Base-by-base conservation (phyloP, 2,113 vertebrate genomes). In the Murina feae region DNA sequence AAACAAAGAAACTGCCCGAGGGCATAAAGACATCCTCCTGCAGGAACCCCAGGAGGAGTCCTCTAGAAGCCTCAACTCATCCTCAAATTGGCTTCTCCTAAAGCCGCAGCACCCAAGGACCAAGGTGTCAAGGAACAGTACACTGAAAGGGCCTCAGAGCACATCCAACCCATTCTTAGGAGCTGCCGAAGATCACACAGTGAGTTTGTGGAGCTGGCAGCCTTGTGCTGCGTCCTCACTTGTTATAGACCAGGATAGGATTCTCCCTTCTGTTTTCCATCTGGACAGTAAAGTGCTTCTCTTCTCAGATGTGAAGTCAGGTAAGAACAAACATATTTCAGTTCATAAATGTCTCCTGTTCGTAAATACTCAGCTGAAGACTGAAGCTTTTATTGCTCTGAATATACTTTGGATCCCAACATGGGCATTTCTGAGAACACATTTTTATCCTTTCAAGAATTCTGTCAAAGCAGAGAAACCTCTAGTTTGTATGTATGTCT, bases 401-500 rank as follows among this genome's bases (percentile, higher is more conserved):
- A 88, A 93, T 97, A 97, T 97, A 97, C 74, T 85, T 69, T 93
- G 95, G 81, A 95, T 94, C 60, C 83, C 89, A 85, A 94, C 60
- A 28, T 30, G 81, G 95, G 47, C 87, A 84, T 95, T 95, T 97
- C 94, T 55, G 89, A 93, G 89, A 97, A 97, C 93, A 95, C 85
- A 85, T 88, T 94, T 80, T 80, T 47, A 72, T 94, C 87, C 85
- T 96, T 97, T 96, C 85, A 97, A 93, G 96, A 96, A 97, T 97
- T 96, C 93, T 78, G 37, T 89, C 90, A 97, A 95, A 96, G 95
- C 87, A 75, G 32, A 93, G 63, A 71, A n/a, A 75, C 65, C 39
- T 88, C 49, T 80, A 60, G 21, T 53, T 71, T 74, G 18, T 76
- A 37, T 37, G 8, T 35, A 16, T 53, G 13, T 37, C 66, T 90